Evolutionary conservation across 2,797 vertebrate species (phyloP), one percentile per base, ranked within the genome.

Genomic region (Halcyon leucocephala): DNA sequence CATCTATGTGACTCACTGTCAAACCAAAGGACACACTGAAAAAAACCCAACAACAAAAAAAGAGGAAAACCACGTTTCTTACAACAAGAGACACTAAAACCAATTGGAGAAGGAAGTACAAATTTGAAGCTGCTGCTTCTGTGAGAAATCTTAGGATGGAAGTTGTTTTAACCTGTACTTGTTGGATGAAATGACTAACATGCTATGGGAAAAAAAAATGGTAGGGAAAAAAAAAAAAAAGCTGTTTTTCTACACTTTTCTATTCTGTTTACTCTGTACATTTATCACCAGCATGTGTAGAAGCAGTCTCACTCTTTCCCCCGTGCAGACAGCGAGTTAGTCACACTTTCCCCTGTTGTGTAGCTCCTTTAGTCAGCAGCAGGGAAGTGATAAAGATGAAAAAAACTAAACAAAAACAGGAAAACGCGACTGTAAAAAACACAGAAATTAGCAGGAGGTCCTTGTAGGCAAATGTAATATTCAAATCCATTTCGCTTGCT

Each of bases 261-360:
- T 73, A 55, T 92, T 92, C 88, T 95, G 64, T 93, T 97, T 97
- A 95, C 82, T 81, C 71, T 61, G 42, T 85, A 67, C 76, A 94
- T 97, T 97, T 93, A 93, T 92, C 94, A 96, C 39, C 89, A 95
- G 71, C 85, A 69, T 84, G 87, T 89, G 90, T 17, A 82, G 85
- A 96, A 66, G 71, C 82, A 65, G 92, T 57, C 89, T 95, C 89
- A 88, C 84, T 96, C 86, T 57, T 96, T 92, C 93, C 91, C 83
- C 86, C 29, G 65, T 91, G 93, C 88, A 93, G 77, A 70, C 95
- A 97, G 74, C 11, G 69, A 93, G 93, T 97, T 96, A 95, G 87
- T 96, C 94, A 95, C 94, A 95, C 89, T 95, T 97, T 97, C 94
- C 93, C 93, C 91, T 85, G 93, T 91, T 92, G 95, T 82, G 82